Base-by-base conservation (phyloP, 1,140 invertebrate species). In the Bombus confusus region DNA sequence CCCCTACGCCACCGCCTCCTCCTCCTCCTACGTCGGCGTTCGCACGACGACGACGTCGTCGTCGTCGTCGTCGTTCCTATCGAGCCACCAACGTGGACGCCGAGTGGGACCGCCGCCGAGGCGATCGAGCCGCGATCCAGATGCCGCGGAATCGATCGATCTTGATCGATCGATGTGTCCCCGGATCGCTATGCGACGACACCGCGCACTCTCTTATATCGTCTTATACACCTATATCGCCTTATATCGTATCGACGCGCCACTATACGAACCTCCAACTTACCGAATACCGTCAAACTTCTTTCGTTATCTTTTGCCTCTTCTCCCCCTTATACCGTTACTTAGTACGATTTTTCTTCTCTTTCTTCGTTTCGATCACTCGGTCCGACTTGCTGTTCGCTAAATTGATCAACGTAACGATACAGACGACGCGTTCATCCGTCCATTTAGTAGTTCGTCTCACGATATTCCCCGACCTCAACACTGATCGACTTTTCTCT, bases 31-130 rank as follows among this genome's bases (percentile, higher is more conserved):
- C 82, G 69, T 79, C 66, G 79, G 73, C 47, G 84, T 34, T 74
- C 79, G 47, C 74, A 69, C 74, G 66, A 80, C 72, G 83, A 80
- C 68, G 76, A 81, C 81, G 81, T 69, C 69, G 83, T 62, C 88
- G 77, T 85, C 82, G 86, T 82, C 87, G 87, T 82, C 74, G 76
- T 79, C 71, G 79, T 86, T 25, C 68, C 74, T 78, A 74, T 78
- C 76, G 73, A 74, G 69, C 66, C 73, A 81, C 79, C 83, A 74
- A 81, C 83, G 75, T 57, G 71, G 62, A 78, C 66, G 74, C n/a
- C 75, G 69, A 78, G 22, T 34, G 68, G 71, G 43, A 57, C 59
- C 74, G 85, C 73, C 81, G 68, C 37, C 66, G 59, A 80, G 84
- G 52, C 62, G 79, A 83, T 84, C 82, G 47, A 69, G 74, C 41